Conservation (phyloP, 2,797 vertebrate genomes). For the Ctenosaura bakeri region DNA sequence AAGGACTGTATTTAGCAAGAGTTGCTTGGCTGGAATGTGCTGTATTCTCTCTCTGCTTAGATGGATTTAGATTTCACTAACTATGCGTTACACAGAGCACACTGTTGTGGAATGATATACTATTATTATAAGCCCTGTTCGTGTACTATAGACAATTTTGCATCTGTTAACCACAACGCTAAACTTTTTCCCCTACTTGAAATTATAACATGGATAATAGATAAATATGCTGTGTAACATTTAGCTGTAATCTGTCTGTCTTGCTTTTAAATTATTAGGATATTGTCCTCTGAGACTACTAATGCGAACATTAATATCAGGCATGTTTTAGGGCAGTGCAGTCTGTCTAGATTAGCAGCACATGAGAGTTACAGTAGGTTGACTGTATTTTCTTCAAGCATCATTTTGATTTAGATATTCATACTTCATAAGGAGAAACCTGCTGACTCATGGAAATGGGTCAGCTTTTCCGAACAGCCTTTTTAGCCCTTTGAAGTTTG, state of each 20-base stretch:
- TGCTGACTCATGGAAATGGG: conserved; percentile 76
- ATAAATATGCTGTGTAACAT: conserved; percentile 67
- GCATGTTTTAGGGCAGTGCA: conserved; percentile 50
- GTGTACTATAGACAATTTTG: conserved; percentile 58
- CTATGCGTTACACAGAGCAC: conserved; percentile 31
- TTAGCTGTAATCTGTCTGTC: conserved; percentile 66
- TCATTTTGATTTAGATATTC: conserved; percentile 78
- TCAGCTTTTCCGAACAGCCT: conserved; percentile 63
- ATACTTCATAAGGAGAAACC: conserved; percentile 74
- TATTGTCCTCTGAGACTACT: conserved; percentile 59
- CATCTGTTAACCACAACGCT: conserved; percentile 61
- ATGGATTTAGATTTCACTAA: conserved; percentile 58
- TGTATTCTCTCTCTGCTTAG: conserved; percentile 27
- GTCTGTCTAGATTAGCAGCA: conserved; percentile 37
- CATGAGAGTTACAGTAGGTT: conserved; percentile 32
- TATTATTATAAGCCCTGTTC: background rate
- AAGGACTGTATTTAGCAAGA: background rate
- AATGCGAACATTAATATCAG: conserved; percentile 57
- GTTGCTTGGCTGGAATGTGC: conserved; percentile 41
- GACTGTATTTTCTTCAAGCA: conserved; percentile 66
- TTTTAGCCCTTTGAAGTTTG: conserved; percentile 70
- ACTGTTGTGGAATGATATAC: conserved; percentile 29
- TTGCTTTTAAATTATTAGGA: conserved; percentile 66
- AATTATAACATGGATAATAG: conserved; percentile 63
- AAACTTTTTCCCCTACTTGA: conserved; percentile 62